Percentiles rank a stretch among this genome's conserved stretches.
Conservation (phyloP, 2,113 vertebrate species). For the Carassius gibelio region DNA sequence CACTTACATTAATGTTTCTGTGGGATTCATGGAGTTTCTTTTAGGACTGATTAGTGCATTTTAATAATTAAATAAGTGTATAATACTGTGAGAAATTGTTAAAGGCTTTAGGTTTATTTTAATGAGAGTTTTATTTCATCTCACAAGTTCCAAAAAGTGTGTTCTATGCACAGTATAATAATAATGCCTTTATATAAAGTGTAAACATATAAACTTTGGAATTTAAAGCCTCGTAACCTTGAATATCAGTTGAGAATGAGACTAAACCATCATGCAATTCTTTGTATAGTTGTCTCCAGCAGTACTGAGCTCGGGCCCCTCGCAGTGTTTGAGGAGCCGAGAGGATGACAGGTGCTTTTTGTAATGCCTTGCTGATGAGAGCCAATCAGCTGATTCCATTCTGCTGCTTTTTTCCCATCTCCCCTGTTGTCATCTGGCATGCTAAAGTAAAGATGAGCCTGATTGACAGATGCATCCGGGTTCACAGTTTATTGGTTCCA, state of each 20-base stretch:
- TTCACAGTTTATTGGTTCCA: slow-evolving; percentile 98
- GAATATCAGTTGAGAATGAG: not conserved
- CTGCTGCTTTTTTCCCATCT: slow-evolving; percentile 64
- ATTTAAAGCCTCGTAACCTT: not conserved
- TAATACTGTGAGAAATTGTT: not conserved
- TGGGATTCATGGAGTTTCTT: not conserved
- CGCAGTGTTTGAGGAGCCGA: slow-evolving; percentile 74
- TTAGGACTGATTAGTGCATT: not conserved
- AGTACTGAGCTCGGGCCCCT: slow-evolving; percentile 63
- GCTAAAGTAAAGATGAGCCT: slow-evolving; percentile 92
- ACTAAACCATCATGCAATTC: not conserved
- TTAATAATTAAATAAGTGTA: not conserved
- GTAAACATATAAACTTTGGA: not conserved
- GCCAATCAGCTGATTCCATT: slow-evolving; percentile 83
- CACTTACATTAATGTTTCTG: not conserved
- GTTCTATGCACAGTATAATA: not conserved
- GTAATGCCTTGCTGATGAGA: slow-evolving; percentile 93
- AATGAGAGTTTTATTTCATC: too few relatives aligned
- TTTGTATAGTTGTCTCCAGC: slow-evolving; percentile 49
- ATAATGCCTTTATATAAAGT: not conserved
- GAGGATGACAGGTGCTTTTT: slow-evolving; percentile 90
- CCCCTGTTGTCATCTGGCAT: slow-evolving; percentile 90
- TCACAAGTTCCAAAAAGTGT: not conserved
- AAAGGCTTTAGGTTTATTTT: not conserved
- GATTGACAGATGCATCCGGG: slow-evolving; percentile 95